Evolutionary conservation across 1,140 invertebrate species (phyloP).

Genomic region (Thaumetopoea pityocampa): DNA sequence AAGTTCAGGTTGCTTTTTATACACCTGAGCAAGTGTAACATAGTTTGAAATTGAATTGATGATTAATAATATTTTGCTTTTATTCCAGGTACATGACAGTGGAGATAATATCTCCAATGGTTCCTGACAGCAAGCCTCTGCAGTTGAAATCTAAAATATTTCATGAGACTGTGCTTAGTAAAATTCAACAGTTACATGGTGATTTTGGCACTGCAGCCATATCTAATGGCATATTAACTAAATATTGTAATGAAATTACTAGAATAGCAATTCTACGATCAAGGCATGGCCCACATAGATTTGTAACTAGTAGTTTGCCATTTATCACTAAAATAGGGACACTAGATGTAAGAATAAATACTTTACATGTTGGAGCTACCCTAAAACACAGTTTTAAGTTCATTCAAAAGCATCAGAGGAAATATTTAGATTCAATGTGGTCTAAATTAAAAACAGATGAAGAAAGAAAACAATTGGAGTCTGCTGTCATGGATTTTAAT

Average conservation of each 20-base stretch:
- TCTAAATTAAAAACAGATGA: constrained; percentile 75
- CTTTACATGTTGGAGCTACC: constrained; percentile 85
- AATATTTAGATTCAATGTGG: constrained; percentile 77
- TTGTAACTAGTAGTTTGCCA: constrained; percentile 81
- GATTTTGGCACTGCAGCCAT: constrained; percentile 83
- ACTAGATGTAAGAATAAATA: constrained; percentile 78
- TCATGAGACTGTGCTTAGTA: constrained; percentile 77
- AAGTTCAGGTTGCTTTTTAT: too few relatives aligned
- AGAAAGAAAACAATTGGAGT: constrained; percentile 73
- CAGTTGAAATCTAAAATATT: constrained; percentile 77
- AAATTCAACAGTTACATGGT: constrained; percentile 83
- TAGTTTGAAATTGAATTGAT: too few relatives aligned
- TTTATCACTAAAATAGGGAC: constrained; percentile 80
- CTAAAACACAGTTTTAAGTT: constrained; percentile 86
- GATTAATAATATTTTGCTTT: too few relatives aligned
- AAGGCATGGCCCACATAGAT: constrained; percentile 83
- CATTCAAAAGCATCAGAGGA: constrained; percentile 80
- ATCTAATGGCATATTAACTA: constrained; percentile 82
- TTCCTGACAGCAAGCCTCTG: constrained; percentile 69
- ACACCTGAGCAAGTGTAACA: too few relatives aligned
- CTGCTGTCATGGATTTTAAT: constrained; percentile 74
- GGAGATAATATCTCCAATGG: constrained; percentile 71
- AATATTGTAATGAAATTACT: constrained; percentile 86
- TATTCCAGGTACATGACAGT: constrained; percentile 80
- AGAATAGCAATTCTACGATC: constrained; percentile 83